Conservation (phyloP, 2,113 vertebrate genomes). For the Epinephelus fuscoguttatus region DNA sequence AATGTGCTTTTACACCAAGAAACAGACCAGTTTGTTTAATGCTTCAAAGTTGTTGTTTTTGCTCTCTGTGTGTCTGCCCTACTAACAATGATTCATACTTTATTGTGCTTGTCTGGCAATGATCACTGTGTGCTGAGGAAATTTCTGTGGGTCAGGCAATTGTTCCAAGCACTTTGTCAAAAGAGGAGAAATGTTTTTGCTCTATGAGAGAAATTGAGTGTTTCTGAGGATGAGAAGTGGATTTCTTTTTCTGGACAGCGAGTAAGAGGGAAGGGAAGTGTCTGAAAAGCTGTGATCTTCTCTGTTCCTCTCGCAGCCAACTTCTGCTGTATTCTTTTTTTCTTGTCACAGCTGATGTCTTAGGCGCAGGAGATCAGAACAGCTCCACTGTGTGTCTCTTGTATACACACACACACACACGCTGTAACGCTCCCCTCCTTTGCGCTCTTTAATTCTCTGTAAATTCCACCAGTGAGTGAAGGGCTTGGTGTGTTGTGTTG, state of each 20-base stretch:
- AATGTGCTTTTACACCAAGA: constrained; percentile 1
- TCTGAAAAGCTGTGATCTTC: constrained; percentile 48
- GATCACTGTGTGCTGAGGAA: constrained; percentile 7
- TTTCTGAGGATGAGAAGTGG: constrained; percentile 15
- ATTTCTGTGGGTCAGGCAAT: constrained; percentile 38
- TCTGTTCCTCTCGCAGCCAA: constrained; percentile 45
- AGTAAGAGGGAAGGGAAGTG: constrained; percentile 9
- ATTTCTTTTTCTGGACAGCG: constrained; percentile 9
- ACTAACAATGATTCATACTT: constrained; percentile 37
- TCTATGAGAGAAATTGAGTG: constrained; percentile 16
- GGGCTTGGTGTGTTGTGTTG: constrained; percentile 44
- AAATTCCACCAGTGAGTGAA: constrained; percentile 67
- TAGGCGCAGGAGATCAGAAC: constrained; percentile 56
- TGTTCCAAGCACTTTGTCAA: constrained; percentile 33
- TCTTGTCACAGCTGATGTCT: constrained; percentile 61
- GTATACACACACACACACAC: constrained; percentile 31
- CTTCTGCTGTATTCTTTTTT: constrained; percentile 46
- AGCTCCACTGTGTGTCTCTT: constrained; percentile 51
- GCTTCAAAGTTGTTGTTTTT: constrained; percentile 22
- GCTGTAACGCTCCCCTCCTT: constrained; percentile 56
- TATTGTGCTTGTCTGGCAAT: constrained; percentile 34
- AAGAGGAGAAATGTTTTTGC: constrained; percentile 21
- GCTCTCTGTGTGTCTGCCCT: constrained; percentile 8
- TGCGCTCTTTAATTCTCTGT: constrained; percentile 74
- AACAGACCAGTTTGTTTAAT: constrained; percentile 8